Percentiles rank a stretch among this genome's conserved stretches.
phyloP scores from a whole-genome alignment of 2,797 vertebrate genomes.

The Onychomys torridus region DNA sequence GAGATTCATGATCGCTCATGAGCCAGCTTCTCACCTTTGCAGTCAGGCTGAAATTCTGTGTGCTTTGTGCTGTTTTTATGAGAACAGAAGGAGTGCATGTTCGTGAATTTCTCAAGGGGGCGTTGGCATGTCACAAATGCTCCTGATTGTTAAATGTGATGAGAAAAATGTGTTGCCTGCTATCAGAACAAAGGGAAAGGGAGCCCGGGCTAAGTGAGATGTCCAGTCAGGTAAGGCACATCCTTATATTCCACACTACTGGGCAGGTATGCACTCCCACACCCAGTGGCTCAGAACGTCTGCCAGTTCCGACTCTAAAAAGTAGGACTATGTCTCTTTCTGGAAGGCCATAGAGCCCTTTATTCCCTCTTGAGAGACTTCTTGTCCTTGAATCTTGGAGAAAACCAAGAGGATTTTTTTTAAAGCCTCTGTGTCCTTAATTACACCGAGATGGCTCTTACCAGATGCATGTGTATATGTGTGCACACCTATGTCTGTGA shows the following conservation, averaged over 20 bases:
- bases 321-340: not conserved
- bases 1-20: not conserved
- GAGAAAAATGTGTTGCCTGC: no score
- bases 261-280: not conserved
- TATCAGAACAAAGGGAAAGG: not conserved
- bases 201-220: not conserved
- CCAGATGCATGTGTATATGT: not conserved
- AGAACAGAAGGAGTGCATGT: not conserved
- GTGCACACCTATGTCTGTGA: not conserved
- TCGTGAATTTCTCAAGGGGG: not conserved
- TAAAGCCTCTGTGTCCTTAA: not conserved
- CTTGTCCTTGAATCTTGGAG: not conserved
- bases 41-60: not conserved
- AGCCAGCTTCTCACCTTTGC: not conserved
- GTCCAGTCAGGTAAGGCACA: not conserved
- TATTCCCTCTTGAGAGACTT: not conserved
- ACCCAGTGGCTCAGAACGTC: not conserved
- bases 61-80: not conserved
- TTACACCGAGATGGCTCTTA: not conserved
- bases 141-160: not conserved
- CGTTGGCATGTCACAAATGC: not conserved
- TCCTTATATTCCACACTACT: not conserved
- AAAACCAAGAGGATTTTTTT: conserved; percentile 3
- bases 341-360: not conserved
- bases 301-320: not conserved